Evolutionary conservation across 1,140 invertebrate species (phyloP), one percentile per base, ranked within the genome.

Genomic region (Drosophila sp.): DNA sequence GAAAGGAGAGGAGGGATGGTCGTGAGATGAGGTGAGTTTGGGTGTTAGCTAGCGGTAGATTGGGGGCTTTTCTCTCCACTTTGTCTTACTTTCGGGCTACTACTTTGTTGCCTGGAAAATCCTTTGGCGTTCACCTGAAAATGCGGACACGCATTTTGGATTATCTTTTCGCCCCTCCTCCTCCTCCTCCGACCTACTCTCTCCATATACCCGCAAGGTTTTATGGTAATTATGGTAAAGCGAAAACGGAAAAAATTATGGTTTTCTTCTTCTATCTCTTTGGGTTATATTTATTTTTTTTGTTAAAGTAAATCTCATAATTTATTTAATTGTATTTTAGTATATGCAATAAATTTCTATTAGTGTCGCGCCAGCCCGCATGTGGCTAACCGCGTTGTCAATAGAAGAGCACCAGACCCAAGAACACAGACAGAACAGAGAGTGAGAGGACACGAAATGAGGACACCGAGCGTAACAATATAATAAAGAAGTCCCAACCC

Each of bases 291-390:
- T 23, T 44, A 5, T 47, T 27, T 50, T 50, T 50, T 50, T 27
- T 3, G 44, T 27, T 50, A 25, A 50, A 50, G 70, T 72, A 84
- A 89, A 89, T 89, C 84, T 89, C 85, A 89, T 89, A 89, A 89
- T 89, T 89, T 89, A 89, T 89, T 89, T 89, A 89, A 89, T 89
- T 89, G 83, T 83, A 89, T 80, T 89, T 89, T 90, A 89, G 85
- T 89, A 77, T 79, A 71, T 89, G 82, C 84, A 90, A 89, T 89
- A 89, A 89, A 89, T 89, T 89, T 89, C 79, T 89, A 89, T 89
- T 89, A 89, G 85, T 66, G 80, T 56, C 7, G 47, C 17, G 30
- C 35, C 35, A 66, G 72, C 84, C 83, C 83, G 79, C 84, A 87
- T 87, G 60, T 76, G 83, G 83, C 66, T 35, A 63, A 57, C 66